Conservation (phyloP, 2,113 vertebrate species). For the Neofelis nebulosa region DNA sequence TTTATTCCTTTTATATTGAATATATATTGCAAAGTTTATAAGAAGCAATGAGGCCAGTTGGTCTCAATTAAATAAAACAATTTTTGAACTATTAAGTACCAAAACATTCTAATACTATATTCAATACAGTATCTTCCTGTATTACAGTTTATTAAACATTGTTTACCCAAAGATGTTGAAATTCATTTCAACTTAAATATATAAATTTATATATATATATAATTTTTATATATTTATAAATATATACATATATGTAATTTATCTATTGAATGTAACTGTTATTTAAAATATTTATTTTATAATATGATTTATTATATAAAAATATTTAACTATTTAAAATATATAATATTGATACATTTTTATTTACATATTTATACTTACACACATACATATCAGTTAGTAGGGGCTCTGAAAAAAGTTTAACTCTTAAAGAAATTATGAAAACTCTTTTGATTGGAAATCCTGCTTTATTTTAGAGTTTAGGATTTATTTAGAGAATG, state of each 20-base stretch:
- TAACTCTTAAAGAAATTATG: conserved; percentile 7
- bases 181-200: conserved; percentile 75
- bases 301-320: background rate
- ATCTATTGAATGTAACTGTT: background rate
- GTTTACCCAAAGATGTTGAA: conserved; percentile 76
- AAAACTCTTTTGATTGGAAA: conserved; percentile 9
- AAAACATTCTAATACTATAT: conserved; percentile 80
- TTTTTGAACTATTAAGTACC: conserved; percentile 83
- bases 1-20: conserved; percentile 86
- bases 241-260: background rate
- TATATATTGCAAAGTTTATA: conserved; percentile 90
- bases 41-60: conserved; percentile 89
- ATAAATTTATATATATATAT: conserved; percentile 50
- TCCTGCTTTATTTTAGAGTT: conserved; percentile 27
- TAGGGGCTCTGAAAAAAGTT: background rate
- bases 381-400: background rate
- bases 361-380: background rate
- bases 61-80: conserved; percentile 86
- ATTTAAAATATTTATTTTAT: background rate
- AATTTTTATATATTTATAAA: background rate
- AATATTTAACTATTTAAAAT: background rate
- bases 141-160: conserved; percentile 82
- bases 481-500: conserved; percentile 31
- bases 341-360: background rate
- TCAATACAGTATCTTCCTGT: conserved; percentile 81